Percentiles rank a stretch among this genome's conserved stretches.
These are phyloP conservation scores for Harpagoxenus sublaevis DNA, from an alignment of 2,888 invertebrate genomes.

Conservation along the genomic window DNA sequence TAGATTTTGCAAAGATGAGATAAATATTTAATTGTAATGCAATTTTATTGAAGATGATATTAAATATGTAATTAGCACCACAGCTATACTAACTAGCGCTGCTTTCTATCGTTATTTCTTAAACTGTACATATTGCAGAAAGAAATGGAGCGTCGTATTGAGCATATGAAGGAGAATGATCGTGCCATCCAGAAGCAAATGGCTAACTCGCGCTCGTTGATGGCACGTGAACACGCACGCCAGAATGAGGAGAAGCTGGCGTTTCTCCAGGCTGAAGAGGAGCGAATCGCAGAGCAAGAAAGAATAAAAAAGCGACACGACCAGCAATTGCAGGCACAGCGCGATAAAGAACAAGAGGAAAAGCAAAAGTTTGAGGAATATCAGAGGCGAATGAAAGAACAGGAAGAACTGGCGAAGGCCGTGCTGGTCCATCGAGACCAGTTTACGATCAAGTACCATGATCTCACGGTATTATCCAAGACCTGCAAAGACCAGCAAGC, in stretches of 20 bases:
- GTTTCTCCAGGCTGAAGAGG: conserved; percentile 88
- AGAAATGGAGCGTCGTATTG: conserved; percentile 82
- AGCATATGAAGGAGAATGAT: conserved; percentile 83
- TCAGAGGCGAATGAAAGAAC: conserved; percentile 85
- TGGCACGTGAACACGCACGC: conserved; percentile 75
- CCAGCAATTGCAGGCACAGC: conserved; percentile 79
- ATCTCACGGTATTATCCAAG: conserved; percentile 74
- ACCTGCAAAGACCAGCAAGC: conserved; percentile 79
- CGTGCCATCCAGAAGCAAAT: conserved; percentile 82
- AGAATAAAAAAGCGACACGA: conserved; percentile 86
- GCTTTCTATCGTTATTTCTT: conserved; percentile 3
- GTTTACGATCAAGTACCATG: conserved; percentile 75
- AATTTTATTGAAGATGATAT: not conserved
- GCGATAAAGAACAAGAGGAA: conserved; percentile 76
- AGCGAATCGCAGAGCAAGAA: conserved; percentile 87
- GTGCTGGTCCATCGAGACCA: conserved; percentile 78
- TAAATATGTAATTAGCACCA: not conserved
- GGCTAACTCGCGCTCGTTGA: conserved; percentile 73
- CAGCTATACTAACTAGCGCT: not conserved
- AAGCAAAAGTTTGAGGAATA: conserved; percentile 78
- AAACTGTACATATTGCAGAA: conserved; percentile 68
- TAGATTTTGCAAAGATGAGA: not conserved
- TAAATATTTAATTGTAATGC: not conserved
- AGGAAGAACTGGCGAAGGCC: conserved; percentile 87
- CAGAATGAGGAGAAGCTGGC: conserved; percentile 85